Evolutionary conservation across 2,888 invertebrate species (phyloP), one percentile per base, ranked within the genome.

Genomic region (Synanthedon myopaeformis): DNA sequence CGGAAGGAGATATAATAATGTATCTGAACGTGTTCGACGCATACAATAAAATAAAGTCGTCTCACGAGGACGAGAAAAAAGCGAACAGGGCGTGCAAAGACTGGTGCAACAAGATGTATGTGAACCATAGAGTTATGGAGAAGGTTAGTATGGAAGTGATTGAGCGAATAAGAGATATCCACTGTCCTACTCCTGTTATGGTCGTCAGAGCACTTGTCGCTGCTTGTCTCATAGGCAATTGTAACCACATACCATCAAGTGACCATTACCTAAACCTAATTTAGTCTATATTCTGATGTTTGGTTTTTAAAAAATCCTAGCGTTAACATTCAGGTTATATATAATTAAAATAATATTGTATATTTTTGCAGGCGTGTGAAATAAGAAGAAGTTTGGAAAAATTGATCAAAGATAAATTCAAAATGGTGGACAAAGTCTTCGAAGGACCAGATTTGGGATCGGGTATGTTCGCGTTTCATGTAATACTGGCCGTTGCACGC

Each of bases 1-100:
- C 92, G 3, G 98, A 98, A 82, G 98, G 98, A 0, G 98, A 98
- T 76, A 89, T 97, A 49, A 86, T 98, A 14, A 97, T 97, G 28
- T 89, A 95, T 55, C 81, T 98, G 3, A 98, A 98, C 75, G 92
- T 97, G 1, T 94, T 91, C 69, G 91, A 89, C 2, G 85, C 90
- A 0, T 93, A 90, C 57, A 65, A 84, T 4, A 88, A 89, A 61
- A 63, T 87, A 8, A 86, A 74, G 5, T 57, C 68, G 0, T 59
- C 68, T 0, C 42, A 56, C 0, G 50, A 28, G 0, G 79, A 81
- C 28, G 78, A 79, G 57, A 78, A 72, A 51, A 63, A 57, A 77
- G 59, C 87, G 64, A 75, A 81, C 72, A 71, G 89, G 74, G 83
- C 89, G 70, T 56, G 79, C 61, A 90, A 89, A 72, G 90, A 89